Evolutionary conservation across 2,797 vertebrate species (phyloP), one percentile per base, ranked within the genome.

Genomic region (Catharus ustulatus): DNA sequence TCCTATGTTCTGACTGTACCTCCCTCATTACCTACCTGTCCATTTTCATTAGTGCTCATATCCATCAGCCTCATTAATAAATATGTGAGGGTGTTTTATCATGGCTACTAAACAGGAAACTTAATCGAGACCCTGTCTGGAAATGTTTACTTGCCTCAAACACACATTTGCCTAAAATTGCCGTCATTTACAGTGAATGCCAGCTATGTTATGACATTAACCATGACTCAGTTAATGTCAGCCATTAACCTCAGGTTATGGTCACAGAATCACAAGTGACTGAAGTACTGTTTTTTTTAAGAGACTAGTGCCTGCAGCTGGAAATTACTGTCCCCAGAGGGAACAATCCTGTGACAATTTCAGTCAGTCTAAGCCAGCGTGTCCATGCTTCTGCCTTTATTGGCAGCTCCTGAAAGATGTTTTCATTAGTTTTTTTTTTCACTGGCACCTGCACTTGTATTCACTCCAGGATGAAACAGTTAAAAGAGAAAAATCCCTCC

Each of bases 31-130:
- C 69, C 91, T 90, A 72, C 55, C 84, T 69, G 89, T 92, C 94
- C 78, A 67, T 97, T 95, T 96, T 95, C 90, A 96, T 96, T 93
- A 97, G 73, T 13, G 7, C 38, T 83, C 68, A 27, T 93, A 94
- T 96, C 86, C 83, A 72, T 96, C 90, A 94, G 57, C 45, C 84
- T 96, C 93, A 94, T 95, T 96, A 94, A 93, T 94, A 96, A 94
- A 84, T 80, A 75, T 80, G 72, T 63, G 88, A 84, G 36, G 17
- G n/a, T 87, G 79, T 89, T 94, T 82, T 80, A n/a, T 75, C 92
- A 87, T 64, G 73, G 76, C 69, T 91, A 24, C 79, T 84, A 93
- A 88, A 92, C 48, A 77, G 68, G 84, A 91, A 94, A 91, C 62
- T 84, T 87, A 89, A 91, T 77, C 0, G 2, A 92, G 87, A 76